Percentiles rank a stretch among this genome's conserved stretches.
Conservation (phyloP, 2,888 invertebrate species). For the Lasioglossum calceatum region DNA sequence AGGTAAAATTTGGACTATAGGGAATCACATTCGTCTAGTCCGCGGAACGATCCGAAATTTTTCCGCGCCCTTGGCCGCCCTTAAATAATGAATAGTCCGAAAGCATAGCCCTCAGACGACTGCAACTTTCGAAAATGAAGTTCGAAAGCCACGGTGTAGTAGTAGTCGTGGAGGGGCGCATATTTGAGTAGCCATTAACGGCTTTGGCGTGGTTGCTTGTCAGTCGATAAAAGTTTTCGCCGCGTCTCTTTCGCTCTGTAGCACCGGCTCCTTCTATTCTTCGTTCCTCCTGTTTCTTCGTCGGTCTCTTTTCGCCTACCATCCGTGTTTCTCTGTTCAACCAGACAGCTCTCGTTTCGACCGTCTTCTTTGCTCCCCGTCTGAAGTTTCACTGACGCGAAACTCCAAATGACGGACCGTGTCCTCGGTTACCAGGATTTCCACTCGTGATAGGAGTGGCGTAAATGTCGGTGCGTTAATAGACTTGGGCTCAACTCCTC, state of each 20-base stretch:
- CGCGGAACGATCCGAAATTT: conserved; percentile 40
- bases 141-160: conserved; percentile 73
- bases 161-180: conserved; percentile 70
- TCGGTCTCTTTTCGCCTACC: conserved; percentile 24
- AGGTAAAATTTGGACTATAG: not conserved
- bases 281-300: conserved; percentile 31
- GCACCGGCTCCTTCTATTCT: conserved; percentile 14
- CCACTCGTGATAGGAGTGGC: conserved; percentile 49
- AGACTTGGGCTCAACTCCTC: conserved; percentile 52
- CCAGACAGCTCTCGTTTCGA: conserved; percentile 11
- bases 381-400: conserved; percentile 63
- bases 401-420: conserved; percentile 59
- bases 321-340: conserved; percentile 31
- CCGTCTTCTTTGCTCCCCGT: conserved; percentile 44
- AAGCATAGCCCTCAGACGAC: conserved; percentile 66
- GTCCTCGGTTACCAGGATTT: conserved; percentile 61
- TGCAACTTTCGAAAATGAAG: conserved; percentile 76
- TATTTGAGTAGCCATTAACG: conserved; percentile 80
- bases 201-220: conserved; percentile 77
- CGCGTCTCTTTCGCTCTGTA: conserved; percentile 43
- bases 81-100: conserved; percentile 73
- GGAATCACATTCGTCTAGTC: no score
- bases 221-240: conserved; percentile 75
- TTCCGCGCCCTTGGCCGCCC: conserved; percentile 38
- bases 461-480: conserved; percentile 61